Conservation (phyloP, 2,888 invertebrate genomes). For the Dolichomitus sp. region DNA sequence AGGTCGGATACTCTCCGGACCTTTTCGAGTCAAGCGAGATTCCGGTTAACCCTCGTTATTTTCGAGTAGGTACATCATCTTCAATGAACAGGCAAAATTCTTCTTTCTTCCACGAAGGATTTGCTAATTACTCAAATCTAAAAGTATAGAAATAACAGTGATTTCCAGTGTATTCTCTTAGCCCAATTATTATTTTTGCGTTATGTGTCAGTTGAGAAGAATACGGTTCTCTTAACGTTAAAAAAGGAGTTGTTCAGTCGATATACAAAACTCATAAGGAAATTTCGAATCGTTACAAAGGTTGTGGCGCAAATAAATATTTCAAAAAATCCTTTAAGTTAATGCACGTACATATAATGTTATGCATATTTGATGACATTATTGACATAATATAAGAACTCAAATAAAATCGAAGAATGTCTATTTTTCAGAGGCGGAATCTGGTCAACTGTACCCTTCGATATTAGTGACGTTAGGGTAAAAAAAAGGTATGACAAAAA, state of each 20-base stretch:
- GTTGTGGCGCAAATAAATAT: too few relatives aligned
- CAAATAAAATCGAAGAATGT: too few relatives aligned
- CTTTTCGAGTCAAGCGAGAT: constrained; percentile 49
- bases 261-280: too few relatives aligned
- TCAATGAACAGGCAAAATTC: constrained; percentile 7
- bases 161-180: not conserved
- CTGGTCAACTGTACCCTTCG: too few relatives aligned
- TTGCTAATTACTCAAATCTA: not conserved
- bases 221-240: not conserved
- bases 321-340: too few relatives aligned
- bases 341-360: too few relatives aligned
- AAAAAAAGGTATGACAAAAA: not conserved
- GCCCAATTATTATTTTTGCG: not conserved
- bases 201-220: not conserved
- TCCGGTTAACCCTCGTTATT: constrained; percentile 25
- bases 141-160: not conserved
- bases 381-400: too few relatives aligned
- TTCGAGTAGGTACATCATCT: constrained; percentile 50
- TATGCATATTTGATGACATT: too few relatives aligned
- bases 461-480: too few relatives aligned
- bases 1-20: constrained; percentile 9
- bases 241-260: too few relatives aligned
- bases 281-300: too few relatives aligned
- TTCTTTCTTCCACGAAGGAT: not conserved
- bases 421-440: too few relatives aligned